phyloP scores from a whole-genome alignment of 2,797 vertebrate genomes.

The Arctocebus calabarensis region DNA sequence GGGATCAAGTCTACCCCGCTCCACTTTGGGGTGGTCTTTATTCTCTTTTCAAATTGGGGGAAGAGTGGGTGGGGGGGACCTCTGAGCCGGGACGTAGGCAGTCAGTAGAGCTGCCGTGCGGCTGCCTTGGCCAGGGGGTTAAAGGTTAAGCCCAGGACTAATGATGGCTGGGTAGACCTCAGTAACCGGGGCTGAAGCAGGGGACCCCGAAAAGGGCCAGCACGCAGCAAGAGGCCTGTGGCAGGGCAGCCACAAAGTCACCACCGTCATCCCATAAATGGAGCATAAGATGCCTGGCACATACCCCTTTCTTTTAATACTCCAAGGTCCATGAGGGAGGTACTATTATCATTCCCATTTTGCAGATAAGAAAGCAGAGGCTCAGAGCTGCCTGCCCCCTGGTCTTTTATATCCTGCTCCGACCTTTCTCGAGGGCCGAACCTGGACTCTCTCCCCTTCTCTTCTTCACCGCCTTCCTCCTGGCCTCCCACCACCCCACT shows the following conservation, averaged over 20 bases:
- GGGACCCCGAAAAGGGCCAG: neutral
- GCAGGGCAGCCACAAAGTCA: neutral
- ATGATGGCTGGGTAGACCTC: neutral
- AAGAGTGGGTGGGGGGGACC: neutral
- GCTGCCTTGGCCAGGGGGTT: neutral
- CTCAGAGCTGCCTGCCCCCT: neutral
- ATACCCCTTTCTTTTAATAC: neutral
- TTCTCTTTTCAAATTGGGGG: neutral
- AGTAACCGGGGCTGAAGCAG: neutral
- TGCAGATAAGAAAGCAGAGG: neutral
- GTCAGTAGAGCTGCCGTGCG: accelerated
- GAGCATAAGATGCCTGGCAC: neutral
- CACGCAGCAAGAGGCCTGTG: neutral
- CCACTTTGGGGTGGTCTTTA: neutral
- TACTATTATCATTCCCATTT: neutral
- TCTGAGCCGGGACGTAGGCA: neutral
- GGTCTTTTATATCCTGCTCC: neutral
- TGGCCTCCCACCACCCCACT: accelerated
- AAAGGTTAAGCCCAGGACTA: too few relatives aligned
- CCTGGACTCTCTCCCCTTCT: neutral
- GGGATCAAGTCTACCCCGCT: neutral
- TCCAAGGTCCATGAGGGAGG: accelerated
- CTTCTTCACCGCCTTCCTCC: neutral
- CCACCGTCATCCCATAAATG: accelerated
- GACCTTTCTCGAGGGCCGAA: neutral